Base-by-base conservation (phyloP, 2,888 invertebrate species). In the Lithophane ornitopus region DNA sequence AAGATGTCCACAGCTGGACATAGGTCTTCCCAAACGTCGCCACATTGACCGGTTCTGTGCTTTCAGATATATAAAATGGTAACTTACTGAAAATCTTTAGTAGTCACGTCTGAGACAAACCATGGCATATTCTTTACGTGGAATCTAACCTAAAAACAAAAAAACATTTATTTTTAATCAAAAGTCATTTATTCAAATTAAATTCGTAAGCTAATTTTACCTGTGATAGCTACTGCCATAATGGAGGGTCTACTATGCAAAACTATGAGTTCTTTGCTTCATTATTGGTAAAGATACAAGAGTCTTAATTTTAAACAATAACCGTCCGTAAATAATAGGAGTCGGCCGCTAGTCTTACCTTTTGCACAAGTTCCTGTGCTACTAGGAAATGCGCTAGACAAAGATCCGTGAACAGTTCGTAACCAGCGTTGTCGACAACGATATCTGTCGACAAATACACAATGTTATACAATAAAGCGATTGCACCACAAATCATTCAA, bases 21-120 rank as follows among this genome's bases (percentile, higher is more conserved):
- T 49, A 49, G 49, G 49, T 19, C 19, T 49, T 7, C 19, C 49
- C 4, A 6, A 46, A 46, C 46, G 16, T 16, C 46, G 46, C 16
- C 16, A 46, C 14, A 46, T 16, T 16, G 16, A 16, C 6, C 16
- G 46, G 16, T 46, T 16, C 16, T 46, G 46, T 44, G 44, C 14
- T 44, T 14, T 44, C 4, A 4, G 14, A 44, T 44, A 68, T 65
- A 58, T 49, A 11, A n/a, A 44, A 70, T 28, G 26, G 22, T 76
- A 34, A 90, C 93, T 93, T 78, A 96, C 89, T 97, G 87, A 76
- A 99, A 98, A 95, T 99, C 99, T 3, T 92, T 88, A 2, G 90
- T 91, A 28, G 98, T 98, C 0, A 98, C 98, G 92, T 99, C 99
- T 0, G 99, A 99, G 14, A 99, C 98, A 93, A 98, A 99, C 99